Evolutionary conservation across 2,888 invertebrate genomes (phyloP).

Genomic region (Philopedon plagiatum): DNA sequence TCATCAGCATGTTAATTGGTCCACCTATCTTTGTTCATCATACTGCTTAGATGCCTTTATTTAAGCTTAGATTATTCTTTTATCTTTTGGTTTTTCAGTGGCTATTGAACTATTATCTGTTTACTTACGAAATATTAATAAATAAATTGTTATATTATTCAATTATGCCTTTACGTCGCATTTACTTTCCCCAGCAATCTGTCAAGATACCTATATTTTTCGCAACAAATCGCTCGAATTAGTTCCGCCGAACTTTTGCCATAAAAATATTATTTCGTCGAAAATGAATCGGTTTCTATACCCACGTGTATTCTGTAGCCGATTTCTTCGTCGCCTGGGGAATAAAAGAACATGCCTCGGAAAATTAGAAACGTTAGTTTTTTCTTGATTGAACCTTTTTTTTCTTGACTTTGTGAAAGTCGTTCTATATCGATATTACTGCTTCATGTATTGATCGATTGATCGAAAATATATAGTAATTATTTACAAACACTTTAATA

Average conservation of each 20-base stretch:
- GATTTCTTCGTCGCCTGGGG: conserved; percentile 29
- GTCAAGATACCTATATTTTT: conserved; percentile 10
- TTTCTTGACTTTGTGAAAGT: conserved; percentile 16
- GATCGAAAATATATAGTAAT: no score
- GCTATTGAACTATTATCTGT: no score
- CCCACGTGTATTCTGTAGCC: conserved; percentile 33
- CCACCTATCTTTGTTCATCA: no score
- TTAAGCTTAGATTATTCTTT: no score
- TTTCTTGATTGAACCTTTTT: conserved; percentile 31
- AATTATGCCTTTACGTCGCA: background rate
- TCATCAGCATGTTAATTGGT: no score
- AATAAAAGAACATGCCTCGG: conserved; percentile 41
- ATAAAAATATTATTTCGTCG: conserved; percentile 40
- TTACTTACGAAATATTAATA: background rate
- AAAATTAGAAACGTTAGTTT: conserved; percentile 43
- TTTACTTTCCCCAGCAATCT: conserved; percentile 3
- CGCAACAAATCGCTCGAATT: conserved; percentile 1
- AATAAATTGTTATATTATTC: background rate
- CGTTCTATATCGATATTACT: no score
- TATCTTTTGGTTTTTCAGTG: no score
- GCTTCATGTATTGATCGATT: no score
- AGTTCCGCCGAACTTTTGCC: conserved; percentile 13
- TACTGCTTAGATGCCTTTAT: no score
- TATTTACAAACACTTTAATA: no score
- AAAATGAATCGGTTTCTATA: conserved; percentile 40